phyloP scores from a whole-genome alignment of 2,113 vertebrate species.

The Callopanchax toddi region DNA sequence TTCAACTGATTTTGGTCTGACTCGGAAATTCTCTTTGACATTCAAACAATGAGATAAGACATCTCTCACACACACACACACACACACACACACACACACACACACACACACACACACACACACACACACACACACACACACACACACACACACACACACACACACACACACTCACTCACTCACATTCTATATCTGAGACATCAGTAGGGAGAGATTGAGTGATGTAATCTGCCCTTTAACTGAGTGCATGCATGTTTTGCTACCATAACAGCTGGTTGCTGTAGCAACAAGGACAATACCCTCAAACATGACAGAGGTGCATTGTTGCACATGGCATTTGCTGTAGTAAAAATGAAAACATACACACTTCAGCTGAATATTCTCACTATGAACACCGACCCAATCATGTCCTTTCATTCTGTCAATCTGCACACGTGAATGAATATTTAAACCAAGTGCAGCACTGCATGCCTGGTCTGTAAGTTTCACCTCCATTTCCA shows the following conservation, averaged over 20 bases:
- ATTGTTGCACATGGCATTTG: constrained; percentile 55
- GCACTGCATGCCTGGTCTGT: not conserved
- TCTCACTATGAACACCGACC: constrained; percentile 1
- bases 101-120: not conserved
- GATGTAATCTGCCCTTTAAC: constrained; percentile 62
- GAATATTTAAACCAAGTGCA: not conserved
- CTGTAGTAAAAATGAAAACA: constrained; percentile 38
- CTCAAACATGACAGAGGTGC: constrained; percentile 51
- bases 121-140: no score
- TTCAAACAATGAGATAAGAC: constrained; percentile 20
- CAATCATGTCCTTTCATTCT: constrained; percentile 7
- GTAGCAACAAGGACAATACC: constrained; percentile 63
- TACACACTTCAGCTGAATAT: not conserved
- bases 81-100: no score
- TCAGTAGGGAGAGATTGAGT: constrained; percentile 35
- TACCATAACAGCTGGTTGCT: constrained; percentile 69
- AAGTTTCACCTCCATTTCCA: constrained; percentile 25
- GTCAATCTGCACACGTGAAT: constrained; percentile 1
- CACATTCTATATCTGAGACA: constrained; percentile 48
- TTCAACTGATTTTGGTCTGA: constrained; percentile 15
- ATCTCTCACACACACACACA: not conserved
- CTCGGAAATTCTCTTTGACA: constrained; percentile 24
- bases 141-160: not conserved
- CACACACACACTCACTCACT: constrained; percentile 32
- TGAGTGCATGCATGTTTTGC: constrained; percentile 15